These are phyloP conservation scores for Ranitomeya variabilis DNA, from an alignment of 2,113 vertebrate species.

Conservation along the genomic window DNA sequence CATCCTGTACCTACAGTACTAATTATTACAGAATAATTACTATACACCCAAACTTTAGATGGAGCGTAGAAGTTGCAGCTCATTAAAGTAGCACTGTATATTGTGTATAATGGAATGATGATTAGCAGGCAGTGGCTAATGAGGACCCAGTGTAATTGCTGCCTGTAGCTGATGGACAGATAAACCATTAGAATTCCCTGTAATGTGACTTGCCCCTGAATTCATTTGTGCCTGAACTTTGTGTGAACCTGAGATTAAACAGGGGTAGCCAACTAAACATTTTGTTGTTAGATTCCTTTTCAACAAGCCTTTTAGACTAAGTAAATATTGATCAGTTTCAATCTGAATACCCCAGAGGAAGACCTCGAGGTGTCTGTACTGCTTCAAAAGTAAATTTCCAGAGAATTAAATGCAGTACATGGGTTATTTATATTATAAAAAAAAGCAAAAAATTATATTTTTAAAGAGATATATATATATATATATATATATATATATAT, in stretches of 20 bases:
- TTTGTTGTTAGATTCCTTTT: slow-evolving; percentile 86
- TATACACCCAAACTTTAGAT: too few relatives aligned
- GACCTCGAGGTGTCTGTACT: slow-evolving; percentile 76
- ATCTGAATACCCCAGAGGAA: slow-evolving; percentile 84
- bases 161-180: slow-evolving; percentile 74
- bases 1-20: neutral
- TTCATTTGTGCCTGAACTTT: slow-evolving; percentile 87
- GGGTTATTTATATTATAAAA: too few relatives aligned
- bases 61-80: neutral
- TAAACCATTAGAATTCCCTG: slow-evolving; percentile 80
- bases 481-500: too few relatives aligned
- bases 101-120: slow-evolving; percentile 24
- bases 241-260: slow-evolving; percentile 86
- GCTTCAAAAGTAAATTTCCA: slow-evolving; percentile 78
- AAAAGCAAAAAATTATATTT: too few relatives aligned
- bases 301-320: slow-evolving; percentile 86
- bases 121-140: slow-evolving; percentile 51
- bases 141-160: slow-evolving; percentile 74
- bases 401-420: too few relatives aligned
- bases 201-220: slow-evolving; percentile 81
- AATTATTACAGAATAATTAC: neutral
- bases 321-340: slow-evolving; percentile 87
- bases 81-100: slow-evolving; percentile 9
- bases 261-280: slow-evolving; percentile 81
- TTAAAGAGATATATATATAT: too few relatives aligned